Conservation (phyloP, 2,888 invertebrate species). For the Cantharis rustica region DNA sequence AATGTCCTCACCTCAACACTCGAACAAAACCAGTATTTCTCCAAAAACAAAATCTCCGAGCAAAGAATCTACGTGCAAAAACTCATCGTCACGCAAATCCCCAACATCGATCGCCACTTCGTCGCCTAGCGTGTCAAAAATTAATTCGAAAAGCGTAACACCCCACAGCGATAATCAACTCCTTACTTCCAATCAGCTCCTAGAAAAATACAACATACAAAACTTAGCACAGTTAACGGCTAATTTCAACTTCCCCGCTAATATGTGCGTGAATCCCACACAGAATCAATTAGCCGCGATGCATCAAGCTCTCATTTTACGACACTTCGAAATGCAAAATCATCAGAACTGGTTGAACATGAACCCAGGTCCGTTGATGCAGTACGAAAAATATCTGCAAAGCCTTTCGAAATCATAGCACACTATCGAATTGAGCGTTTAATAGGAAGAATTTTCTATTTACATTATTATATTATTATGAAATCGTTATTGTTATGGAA, state of each 20-base stretch:
- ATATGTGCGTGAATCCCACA: conserved; percentile 32
- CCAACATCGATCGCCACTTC: neutral
- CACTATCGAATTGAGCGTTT: conserved; percentile 17
- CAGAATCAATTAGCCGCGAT: conserved; percentile 45
- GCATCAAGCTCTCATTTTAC: conserved; percentile 53
- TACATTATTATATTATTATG: neutral
- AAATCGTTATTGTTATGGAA: neutral
- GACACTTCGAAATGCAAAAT: conserved; percentile 53
- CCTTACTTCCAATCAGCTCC: conserved; percentile 48
- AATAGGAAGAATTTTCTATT: neutral
- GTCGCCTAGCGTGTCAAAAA: neutral
- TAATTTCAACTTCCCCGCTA: conserved; percentile 48
- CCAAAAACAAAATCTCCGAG: neutral
- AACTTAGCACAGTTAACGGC: conserved; percentile 54
- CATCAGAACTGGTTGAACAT: conserved; percentile 52
- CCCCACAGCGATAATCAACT: conserved; percentile 29
- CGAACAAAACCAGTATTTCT: neutral
- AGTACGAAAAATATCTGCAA: conserved; percentile 54
- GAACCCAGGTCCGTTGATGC: conserved; percentile 46
- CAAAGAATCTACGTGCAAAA: neutral
- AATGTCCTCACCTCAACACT: neutral
- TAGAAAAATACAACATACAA: conserved; percentile 55
- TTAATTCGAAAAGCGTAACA: conserved; percentile 5
- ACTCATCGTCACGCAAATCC: neutral
- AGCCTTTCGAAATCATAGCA: conserved; percentile 43